phyloP scores from a whole-genome alignment of 2,797 vertebrate species.

The Sebastes variabilis region DNA sequence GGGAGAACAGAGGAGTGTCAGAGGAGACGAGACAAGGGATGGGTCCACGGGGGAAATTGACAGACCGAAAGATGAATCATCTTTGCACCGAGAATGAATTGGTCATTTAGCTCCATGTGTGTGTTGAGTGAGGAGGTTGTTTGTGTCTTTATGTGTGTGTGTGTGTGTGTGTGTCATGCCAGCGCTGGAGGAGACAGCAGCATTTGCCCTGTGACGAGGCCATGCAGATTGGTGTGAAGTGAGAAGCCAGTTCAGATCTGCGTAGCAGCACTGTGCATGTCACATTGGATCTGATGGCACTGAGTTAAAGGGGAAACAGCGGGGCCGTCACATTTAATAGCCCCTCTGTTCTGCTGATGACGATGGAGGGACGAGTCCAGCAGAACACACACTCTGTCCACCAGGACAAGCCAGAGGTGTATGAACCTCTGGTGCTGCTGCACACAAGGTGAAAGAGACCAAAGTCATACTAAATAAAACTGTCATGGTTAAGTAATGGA shows the following conservation, averaged over 20 bases:
- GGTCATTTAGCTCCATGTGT: slow-evolving; percentile 45
- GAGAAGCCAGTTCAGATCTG: slow-evolving; percentile 74
- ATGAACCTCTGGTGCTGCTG: background rate
- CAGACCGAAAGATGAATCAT: slow-evolving; percentile 57
- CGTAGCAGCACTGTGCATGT: slow-evolving; percentile 65
- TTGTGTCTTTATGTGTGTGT: background rate
- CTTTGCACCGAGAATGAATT: slow-evolving; percentile 40
- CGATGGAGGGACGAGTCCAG: slow-evolving; percentile 33
- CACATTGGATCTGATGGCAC: slow-evolving; percentile 69
- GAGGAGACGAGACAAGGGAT: slow-evolving; percentile 37
- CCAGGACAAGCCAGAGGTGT: slow-evolving; percentile 26
- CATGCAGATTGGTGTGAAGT: slow-evolving; percentile 77
- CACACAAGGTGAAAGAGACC: slow-evolving; percentile 4
- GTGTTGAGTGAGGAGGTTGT: background rate
- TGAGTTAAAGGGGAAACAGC: slow-evolving; percentile 65
- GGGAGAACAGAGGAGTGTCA: slow-evolving; percentile 2
- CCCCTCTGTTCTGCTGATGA: slow-evolving; percentile 53
- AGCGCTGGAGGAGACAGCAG: slow-evolving; percentile 69
- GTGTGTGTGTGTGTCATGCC: slow-evolving; percentile 31
- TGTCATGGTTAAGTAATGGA: background rate
- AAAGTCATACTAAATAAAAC: background rate
- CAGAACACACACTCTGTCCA: slow-evolving; percentile 11
- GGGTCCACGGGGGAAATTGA: slow-evolving; percentile 37
- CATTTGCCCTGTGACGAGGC: slow-evolving; percentile 73
- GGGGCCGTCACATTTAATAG: slow-evolving; percentile 56